Evolutionary conservation across 2,888 invertebrate species (phyloP).

Genomic region (Diarsia brunnea): DNA sequence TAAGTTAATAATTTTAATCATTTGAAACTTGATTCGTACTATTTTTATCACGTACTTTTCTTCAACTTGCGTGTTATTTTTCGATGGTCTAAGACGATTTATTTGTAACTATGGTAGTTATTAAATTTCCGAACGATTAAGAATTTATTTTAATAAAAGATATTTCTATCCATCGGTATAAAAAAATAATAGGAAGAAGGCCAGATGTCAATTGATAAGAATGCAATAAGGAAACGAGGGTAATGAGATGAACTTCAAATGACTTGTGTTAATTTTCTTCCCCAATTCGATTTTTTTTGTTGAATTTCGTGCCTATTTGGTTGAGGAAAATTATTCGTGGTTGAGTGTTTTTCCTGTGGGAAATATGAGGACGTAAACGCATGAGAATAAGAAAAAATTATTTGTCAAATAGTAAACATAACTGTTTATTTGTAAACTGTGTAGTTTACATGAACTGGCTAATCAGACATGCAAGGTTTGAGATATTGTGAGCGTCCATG

Average conservation of each 20-base stretch:
- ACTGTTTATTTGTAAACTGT: too few species aligned
- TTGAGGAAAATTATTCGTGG: background rate
- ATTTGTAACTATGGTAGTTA: background rate
- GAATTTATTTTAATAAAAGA: background rate
- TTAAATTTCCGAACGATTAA: background rate
- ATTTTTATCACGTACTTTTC: background rate
- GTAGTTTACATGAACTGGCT: too few species aligned
- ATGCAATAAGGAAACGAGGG: slow-evolving; percentile 49
- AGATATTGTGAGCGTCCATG: too few species aligned
- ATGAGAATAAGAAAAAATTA: too few species aligned
- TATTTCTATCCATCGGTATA: background rate
- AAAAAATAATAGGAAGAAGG: slow-evolving; percentile 8
- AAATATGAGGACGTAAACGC: background rate
- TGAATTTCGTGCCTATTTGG: background rate
- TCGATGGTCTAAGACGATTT: background rate
- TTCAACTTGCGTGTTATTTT: background rate
- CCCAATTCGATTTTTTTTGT: background rate
- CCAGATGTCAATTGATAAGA: slow-evolving; percentile 53
- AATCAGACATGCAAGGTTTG: too few species aligned
- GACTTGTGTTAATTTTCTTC: slow-evolving; percentile 38
- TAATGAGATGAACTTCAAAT: slow-evolving; percentile 51
- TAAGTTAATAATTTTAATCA: background rate
- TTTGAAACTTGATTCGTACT: background rate
- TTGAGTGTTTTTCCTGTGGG: background rate
- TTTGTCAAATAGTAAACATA: too few species aligned